Evolutionary conservation across 2,888 invertebrate species (phyloP).

Genomic region (Limnephilus lunatus): DNA sequence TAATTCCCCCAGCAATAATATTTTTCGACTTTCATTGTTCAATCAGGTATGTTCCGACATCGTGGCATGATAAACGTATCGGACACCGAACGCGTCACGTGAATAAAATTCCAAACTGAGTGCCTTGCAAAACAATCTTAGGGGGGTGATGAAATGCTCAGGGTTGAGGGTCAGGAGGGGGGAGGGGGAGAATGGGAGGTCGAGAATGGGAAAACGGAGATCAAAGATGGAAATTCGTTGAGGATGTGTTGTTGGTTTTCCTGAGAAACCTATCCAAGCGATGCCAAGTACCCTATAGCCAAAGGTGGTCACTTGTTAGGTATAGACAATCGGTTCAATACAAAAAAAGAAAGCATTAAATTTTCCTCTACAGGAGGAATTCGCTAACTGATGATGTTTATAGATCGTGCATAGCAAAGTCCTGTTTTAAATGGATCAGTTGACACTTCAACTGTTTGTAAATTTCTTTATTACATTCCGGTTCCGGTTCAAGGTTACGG

Average conservation of each 20-base stretch:
- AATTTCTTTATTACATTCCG: too few species aligned
- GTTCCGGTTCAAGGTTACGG: too few species aligned
- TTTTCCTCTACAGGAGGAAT: too few species aligned
- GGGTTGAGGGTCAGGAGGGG: not conserved
- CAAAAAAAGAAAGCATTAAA: too few species aligned
- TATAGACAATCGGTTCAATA: too few species aligned
- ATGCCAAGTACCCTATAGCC: not conserved
- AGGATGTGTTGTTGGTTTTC: not conserved
- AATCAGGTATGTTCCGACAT: not conserved
- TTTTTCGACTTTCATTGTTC: not conserved
- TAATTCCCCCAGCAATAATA: too few species aligned
- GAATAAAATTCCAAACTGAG: constrained; percentile 9
- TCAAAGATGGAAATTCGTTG: not conserved
- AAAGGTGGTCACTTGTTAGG: not conserved
- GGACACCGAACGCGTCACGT: constrained; percentile 3
- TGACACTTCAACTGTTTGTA: too few species aligned
- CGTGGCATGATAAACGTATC: not conserved
- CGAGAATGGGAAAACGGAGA: not conserved
- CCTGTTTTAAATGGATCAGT: too few species aligned
- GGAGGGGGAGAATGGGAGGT: not conserved
- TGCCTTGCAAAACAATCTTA: constrained; percentile 8
- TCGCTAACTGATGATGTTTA: too few species aligned
- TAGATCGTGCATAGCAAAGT: too few species aligned
- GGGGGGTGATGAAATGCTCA: not conserved
- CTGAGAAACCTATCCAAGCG: not conserved